These are phyloP conservation scores for Psophia crepitans DNA, from an alignment of 2,113 vertebrate species.

Conservation along the genomic window DNA sequence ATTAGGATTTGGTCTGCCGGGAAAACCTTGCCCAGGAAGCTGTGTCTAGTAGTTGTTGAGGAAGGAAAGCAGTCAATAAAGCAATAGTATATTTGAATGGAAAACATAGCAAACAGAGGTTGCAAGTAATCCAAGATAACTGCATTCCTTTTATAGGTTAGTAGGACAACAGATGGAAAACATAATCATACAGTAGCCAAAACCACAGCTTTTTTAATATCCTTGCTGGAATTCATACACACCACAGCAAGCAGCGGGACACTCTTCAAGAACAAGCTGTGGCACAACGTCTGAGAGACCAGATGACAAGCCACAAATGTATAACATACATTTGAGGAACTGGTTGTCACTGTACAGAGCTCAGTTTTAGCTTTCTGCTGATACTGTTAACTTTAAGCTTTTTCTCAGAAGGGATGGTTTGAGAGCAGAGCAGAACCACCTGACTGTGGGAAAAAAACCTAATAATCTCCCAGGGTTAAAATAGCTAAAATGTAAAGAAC, in stretches of 20 bases:
- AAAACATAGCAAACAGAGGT: not conserved
- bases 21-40: not conserved
- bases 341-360: not conserved
- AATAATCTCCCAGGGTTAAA: not conserved
- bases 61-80: not conserved
- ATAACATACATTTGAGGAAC: not conserved
- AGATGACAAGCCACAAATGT: not conserved
- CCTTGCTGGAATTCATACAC: not conserved
- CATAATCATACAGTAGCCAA: not conserved
- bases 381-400: not conserved
- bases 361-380: not conserved
- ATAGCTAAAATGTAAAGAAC: not conserved
- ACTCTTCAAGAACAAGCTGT: not conserved
- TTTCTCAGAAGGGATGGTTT: not conserved
- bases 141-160: not conserved
- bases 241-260: not conserved
- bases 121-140: not conserved
- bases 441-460: not conserved
- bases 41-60: not conserved
- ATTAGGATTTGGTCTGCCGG: not conserved
- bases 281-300: not conserved
- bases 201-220: not conserved
- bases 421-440: not conserved
- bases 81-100: not conserved
- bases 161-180: not conserved